Base-by-base conservation (phyloP, 1,140 invertebrate genomes). In the Caenorhabditis tropicalis region DNA sequence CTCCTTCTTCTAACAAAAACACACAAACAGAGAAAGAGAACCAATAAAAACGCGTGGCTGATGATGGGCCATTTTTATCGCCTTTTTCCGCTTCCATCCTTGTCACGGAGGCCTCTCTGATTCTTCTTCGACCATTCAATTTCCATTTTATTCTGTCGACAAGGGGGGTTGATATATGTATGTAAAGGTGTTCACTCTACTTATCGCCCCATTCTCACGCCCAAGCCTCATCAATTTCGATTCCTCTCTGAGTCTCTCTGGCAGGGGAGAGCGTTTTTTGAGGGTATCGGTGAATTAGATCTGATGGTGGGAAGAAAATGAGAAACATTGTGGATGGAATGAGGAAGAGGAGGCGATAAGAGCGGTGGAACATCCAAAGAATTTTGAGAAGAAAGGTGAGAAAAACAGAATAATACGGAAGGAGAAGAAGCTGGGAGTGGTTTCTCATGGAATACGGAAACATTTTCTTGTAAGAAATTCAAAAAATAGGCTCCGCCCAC, bases 151-250 rank as follows among this genome's bases (percentile, higher is more conserved):
- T 74, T 46, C 33, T 43, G 39, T 43, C 12, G n/a, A n/a, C n/a
- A n/a, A n/a, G n/a, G 5, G 39, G 36, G 65, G 65, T 74, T 74
- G 65, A 74, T 74, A 36, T 74, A n/a, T 74, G 60, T 70, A n/a
- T 70, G 36, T 24, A 74, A 74, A 74, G 65, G 65, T 39, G 65
- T 74, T 74, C 65, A 74, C 43, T 36, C 58, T 65, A 27, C n/a
- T 27, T 36, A 36, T 65, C 58, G 58, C 58, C 33, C 58, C 58
- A 65, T 65, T 65, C 65, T 46, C 65, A 74, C 65, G 65, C 65
- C 65, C 65, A 74, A 74, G 65, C 65, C 65, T 74, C 65, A 74
- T 74, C 65, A 74, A 74, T 74, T 74, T 74, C 24, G 21, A 10
- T n/a, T 56, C 21, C 12, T 27, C 24, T 56, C 21, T n/a, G 1